These are phyloP conservation scores for Actinopyga echinites DNA, from an alignment of 53 echinoderm and acorn worm species.

Conservation along the genomic window DNA sequence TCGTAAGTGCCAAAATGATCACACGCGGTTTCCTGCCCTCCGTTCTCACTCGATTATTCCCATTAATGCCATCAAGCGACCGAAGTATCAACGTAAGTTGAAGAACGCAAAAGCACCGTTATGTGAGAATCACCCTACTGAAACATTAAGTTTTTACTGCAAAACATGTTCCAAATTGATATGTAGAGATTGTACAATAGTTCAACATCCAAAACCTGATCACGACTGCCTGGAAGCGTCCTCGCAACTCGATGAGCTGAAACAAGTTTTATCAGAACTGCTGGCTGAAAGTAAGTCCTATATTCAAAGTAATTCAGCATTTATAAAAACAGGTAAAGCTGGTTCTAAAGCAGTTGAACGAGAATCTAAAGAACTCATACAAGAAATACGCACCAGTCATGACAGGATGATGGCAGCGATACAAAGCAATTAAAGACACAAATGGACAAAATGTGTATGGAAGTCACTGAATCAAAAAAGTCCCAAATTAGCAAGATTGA, in stretches of 20 bases:
- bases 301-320: too few relatives aligned
- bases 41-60: not conserved
- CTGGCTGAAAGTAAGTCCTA: not conserved
- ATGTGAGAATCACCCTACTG: not conserved
- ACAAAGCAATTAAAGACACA: not conserved
- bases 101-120: not conserved
- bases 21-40: not conserved
- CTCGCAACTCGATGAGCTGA: not conserved
- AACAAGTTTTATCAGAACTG: not conserved
- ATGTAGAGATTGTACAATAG: conserved; percentile 3
- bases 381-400: not conserved
- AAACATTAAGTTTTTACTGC: not conserved
- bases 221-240: conserved; percentile 15
- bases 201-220: conserved; percentile 5
- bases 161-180: conserved; percentile 8
- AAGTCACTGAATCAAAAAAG: not conserved
- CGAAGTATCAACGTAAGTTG: not conserved
- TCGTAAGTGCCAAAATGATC: not conserved
- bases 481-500: not conserved
- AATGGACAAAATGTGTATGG: not conserved
- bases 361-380: too few relatives aligned
- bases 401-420: not conserved
- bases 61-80: not conserved
- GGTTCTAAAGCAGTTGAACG: too few relatives aligned
- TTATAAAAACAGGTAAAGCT: too few relatives aligned